Percentiles rank a stretch among this genome's conserved stretches.
phyloP scores from a whole-genome alignment of 2,113 vertebrate species.

The Trogon melanurus region DNA sequence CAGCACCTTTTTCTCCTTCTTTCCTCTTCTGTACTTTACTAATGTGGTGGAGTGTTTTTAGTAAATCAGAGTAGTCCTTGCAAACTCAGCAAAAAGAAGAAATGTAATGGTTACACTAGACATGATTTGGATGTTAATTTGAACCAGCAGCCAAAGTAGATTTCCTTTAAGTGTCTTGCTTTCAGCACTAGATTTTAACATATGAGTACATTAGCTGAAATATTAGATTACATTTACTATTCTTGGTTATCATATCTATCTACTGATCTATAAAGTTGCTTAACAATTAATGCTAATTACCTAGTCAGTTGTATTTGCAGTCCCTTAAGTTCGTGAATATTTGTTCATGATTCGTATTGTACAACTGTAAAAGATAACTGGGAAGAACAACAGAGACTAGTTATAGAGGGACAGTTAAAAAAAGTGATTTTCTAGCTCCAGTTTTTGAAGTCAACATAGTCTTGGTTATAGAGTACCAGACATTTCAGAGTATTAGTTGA shows the following conservation, averaged over 20 bases:
- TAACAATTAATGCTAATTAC: not conserved
- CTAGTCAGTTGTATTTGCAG: not conserved
- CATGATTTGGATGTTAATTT: rapidly evolving
- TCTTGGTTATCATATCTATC: not conserved
- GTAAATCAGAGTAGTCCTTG: not conserved
- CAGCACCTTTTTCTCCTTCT: not conserved
- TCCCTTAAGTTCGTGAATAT: not conserved
- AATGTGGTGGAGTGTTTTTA: not conserved
- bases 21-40: not conserved
- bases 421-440: not conserved
- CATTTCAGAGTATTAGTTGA: not conserved
- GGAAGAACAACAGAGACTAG: not conserved
- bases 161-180: not conserved
- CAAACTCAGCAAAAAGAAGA: not conserved
- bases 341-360: not conserved
- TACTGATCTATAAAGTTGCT: not conserved
- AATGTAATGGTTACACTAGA: not conserved
- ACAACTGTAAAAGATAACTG: not conserved
- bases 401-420: not conserved
- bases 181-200: not conserved
- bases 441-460: not conserved
- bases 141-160: not conserved
- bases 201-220: not conserved
- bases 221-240: not conserved
- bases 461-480: not conserved